Percentiles rank a stretch among this genome's conserved stretches.
These are phyloP conservation scores for Acropora tenuis DNA, from an alignment of 64 coral and sea anemone species.

Conservation along the genomic window DNA sequence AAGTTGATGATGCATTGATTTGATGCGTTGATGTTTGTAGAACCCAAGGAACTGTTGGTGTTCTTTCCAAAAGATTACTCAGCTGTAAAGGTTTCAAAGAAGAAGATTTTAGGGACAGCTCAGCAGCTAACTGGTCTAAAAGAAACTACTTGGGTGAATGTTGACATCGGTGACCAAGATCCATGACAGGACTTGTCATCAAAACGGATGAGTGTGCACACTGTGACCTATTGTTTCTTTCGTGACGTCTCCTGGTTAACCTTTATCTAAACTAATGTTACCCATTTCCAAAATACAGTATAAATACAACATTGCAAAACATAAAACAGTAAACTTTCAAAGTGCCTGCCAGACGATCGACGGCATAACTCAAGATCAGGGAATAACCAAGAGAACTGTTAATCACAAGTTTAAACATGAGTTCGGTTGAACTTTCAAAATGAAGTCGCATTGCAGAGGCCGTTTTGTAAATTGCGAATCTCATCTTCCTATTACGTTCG, in stretches of 20 bases:
- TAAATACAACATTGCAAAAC: too few species aligned
- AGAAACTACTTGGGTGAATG: not conserved
- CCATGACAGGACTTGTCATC: conserved; percentile 20
- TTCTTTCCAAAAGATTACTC: conserved; percentile 21
- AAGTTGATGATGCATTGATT: not conserved
- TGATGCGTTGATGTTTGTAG: conserved; percentile 4
- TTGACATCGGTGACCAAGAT: conserved; percentile 8
- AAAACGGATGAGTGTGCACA: not conserved
- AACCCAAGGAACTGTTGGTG: conserved; percentile 42
- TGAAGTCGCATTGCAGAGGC: too few species aligned
- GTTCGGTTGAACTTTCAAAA: not conserved
- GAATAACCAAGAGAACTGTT: not conserved
- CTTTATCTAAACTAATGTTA: not conserved
- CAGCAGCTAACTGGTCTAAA: not conserved
- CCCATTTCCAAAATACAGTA: not conserved
- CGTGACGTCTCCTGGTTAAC: not conserved
- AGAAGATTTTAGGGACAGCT: conserved; percentile 25
- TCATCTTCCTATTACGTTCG: too few species aligned
- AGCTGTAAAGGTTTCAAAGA: conserved; percentile 17
- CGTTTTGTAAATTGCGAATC: too few species aligned
- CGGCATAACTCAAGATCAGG: not conserved
- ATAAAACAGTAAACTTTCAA: not conserved
- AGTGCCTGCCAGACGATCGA: too few species aligned
- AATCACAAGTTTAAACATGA: not conserved
- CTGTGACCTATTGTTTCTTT: not conserved